Percentiles rank a stretch among this genome's conserved stretches.
Conservation (phyloP, 1,140 invertebrate species). For the Heliconius himera region DNA sequence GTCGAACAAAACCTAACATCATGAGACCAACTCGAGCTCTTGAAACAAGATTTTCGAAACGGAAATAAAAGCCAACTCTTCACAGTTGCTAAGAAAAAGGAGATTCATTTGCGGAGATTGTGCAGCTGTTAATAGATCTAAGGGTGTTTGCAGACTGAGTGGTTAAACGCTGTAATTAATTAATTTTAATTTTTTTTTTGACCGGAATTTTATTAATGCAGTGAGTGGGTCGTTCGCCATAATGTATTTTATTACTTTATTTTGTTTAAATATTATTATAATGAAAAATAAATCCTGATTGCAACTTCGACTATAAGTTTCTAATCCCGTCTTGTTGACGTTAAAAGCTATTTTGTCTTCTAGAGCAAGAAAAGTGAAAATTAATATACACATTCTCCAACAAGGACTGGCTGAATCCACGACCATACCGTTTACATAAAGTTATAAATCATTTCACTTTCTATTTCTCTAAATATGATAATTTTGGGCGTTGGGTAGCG, state of each 20-base stretch:
- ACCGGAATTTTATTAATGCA: background rate
- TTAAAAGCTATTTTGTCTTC: no score
- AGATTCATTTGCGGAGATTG: slow-evolving; percentile 60
- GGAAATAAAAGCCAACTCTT: slow-evolving; percentile 61
- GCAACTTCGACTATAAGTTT: no score
- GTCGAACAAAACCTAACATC: slow-evolving; percentile 37
- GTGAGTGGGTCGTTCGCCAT: no score
- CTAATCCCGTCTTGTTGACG: no score
- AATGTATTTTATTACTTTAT: no score
- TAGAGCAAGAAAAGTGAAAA: no score
- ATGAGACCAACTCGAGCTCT: slow-evolving; percentile 41
- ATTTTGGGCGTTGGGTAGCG: background rate
- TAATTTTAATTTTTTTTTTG: background rate
- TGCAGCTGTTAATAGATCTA: slow-evolving; percentile 52
- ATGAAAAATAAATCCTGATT: no score
- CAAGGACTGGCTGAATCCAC: no score
- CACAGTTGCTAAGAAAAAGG: slow-evolving; percentile 47
- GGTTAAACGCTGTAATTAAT: background rate
- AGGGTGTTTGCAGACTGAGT: slow-evolving; percentile 18
- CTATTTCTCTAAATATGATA: background rate
- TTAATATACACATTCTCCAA: no score
- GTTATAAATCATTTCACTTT: no score
- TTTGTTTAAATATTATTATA: no score
- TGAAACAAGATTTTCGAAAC: slow-evolving; percentile 54
- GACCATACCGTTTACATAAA: no score